Percentiles rank a stretch among this genome's conserved stretches.
These are phyloP conservation scores for Andinoacara biseriatus DNA, from an alignment of 2,113 vertebrate species.

Conservation along the genomic window DNA sequence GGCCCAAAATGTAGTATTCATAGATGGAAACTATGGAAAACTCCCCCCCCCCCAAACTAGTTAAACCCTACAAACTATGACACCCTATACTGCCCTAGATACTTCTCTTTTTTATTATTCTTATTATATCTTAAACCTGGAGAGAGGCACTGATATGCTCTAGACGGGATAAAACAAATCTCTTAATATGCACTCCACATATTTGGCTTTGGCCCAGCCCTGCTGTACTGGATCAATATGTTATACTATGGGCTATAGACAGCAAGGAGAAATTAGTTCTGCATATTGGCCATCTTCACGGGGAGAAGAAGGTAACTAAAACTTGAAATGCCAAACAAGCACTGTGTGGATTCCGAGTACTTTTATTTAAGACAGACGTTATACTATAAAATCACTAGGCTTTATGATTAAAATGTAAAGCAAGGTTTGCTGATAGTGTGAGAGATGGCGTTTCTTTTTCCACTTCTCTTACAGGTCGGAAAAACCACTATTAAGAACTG, in stretches of 20 bases:
- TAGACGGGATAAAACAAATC: background rate
- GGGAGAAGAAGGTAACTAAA: background rate
- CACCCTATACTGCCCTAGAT: background rate
- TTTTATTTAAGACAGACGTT: background rate
- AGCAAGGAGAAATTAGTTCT: conserved; percentile 3
- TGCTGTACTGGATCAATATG: background rate
- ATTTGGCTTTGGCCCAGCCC: background rate
- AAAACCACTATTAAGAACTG: background rate
- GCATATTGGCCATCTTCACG: background rate
- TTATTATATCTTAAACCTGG: conserved; percentile 3
- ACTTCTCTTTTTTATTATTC: background rate
- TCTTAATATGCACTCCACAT: conserved; percentile 4
- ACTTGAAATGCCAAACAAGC: background rate
- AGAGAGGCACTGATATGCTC: background rate
- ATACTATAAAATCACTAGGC: background rate
- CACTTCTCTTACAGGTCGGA: background rate
- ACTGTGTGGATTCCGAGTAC: background rate
- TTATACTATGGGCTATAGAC: background rate
- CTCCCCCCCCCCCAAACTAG: background rate
- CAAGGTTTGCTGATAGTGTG: background rate
- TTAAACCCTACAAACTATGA: background rate
- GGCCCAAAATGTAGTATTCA: conserved; percentile 54
- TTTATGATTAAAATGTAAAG: background rate
- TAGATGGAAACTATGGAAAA: conserved; percentile 26
- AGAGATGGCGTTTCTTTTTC: background rate